Conservation (phyloP, 2,797 vertebrate species). For the Coracias cyanogaster region DNA sequence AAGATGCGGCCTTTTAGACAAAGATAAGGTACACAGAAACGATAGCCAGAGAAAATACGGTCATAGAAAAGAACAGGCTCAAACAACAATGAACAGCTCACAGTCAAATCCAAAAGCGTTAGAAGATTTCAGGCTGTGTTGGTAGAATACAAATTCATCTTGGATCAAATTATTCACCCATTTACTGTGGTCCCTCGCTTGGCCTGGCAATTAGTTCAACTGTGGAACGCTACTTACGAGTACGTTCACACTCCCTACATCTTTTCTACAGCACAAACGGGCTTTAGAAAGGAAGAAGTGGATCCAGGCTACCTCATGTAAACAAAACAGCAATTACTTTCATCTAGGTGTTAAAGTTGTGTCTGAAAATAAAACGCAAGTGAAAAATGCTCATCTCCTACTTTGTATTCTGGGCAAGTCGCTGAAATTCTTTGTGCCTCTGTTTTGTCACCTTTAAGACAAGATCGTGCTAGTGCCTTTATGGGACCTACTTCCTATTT, state of each 20-base stretch:
- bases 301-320: not conserved
- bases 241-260: conserved; percentile 27
- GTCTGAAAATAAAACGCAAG: not conserved
- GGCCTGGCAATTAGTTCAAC: conserved; percentile 61
- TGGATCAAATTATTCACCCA: conserved; percentile 63
- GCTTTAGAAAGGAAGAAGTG: not conserved
- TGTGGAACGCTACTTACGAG: conserved; percentile 3
- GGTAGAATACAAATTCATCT: conserved; percentile 54
- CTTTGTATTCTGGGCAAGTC: not conserved
- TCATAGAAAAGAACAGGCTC: conserved; percentile 64
- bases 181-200: conserved; percentile 30
- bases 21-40: conserved; percentile 46
- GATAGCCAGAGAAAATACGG: conserved; percentile 56
- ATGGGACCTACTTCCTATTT: not conserved
- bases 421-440: not conserved
- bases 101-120: conserved; percentile 63
- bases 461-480: not conserved
- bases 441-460: not conserved
- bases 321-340: conserved; percentile 22
- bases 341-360: not conserved
- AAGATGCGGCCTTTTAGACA: conserved; percentile 52
- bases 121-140: conserved; percentile 60
- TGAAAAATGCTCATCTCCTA: not conserved
- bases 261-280: conserved; percentile 5
- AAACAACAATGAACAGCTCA: conserved; percentile 60